Evolutionary conservation across 2,888 invertebrate species (phyloP), one percentile per base, ranked within the genome.

Genomic region (Dasypogon diadema): DNA sequence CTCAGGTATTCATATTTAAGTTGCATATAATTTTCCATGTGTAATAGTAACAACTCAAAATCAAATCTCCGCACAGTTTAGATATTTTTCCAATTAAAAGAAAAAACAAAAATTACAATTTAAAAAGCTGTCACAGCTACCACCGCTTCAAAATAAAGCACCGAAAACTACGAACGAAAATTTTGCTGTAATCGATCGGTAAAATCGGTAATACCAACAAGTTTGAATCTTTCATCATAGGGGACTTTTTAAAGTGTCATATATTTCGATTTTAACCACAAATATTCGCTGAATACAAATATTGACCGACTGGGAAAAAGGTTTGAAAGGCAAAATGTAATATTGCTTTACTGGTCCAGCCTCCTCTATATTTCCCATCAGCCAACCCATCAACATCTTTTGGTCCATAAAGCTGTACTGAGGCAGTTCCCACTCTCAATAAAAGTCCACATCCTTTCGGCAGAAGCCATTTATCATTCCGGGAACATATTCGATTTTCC

Each of bases 381-480:
- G 30, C 30, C 37, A 26, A 34, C 37, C 60, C 60, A 18, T 37
- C 60, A 34, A 58, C 58, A 42, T 60, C 34, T 18, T 18, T 60
- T 37, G 37, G 21, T 37, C 14, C 37, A 18, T 8, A 37, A 16
- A 37, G 30, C 58, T 30, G 10, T 30, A 12, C 24, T n/a, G 16
- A 30, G 60, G 2, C 12, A 42, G 60, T 21, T 37, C 16, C 37
- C 60, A 60, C n/a, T 60, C 16, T 22, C 60, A 60, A 16, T 60
- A 60, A 60, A 60, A 22, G 16, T 2, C 21, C 22, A 48, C 48
- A 48, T 48, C 24, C 65, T 48, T 68, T 68, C 48, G 18, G 14
- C 48, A 68, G 65, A 48, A 46, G 51, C 54, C 70, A 70, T 70
- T 70, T 54, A 70, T 70, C 70, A 70, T 70, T 54, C 70, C 34